A percentile compares a stretch with the other conserved stretches of the same genome.
Evolutionary conservation across 2,113 vertebrate genomes (phyloP).

Genomic region (Pampusana beccarii): DNA sequence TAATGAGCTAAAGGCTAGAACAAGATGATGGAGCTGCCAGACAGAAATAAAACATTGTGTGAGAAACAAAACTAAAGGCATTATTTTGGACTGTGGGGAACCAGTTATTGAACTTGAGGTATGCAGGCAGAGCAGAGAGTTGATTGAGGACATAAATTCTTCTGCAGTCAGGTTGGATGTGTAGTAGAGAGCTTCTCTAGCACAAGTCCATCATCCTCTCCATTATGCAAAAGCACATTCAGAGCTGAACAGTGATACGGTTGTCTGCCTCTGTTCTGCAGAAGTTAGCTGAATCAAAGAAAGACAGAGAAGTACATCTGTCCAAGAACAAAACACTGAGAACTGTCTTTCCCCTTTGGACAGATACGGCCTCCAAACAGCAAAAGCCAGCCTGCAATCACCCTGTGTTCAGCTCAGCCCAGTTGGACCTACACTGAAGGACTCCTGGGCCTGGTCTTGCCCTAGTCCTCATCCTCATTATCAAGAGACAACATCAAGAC

Average conservation of each 20-base stretch:
- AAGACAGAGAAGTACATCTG: neutral
- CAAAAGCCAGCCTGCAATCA: neutral
- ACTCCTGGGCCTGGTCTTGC: neutral
- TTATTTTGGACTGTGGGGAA: neutral
- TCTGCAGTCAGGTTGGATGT: neutral
- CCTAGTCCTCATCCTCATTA: slow-evolving; percentile 24
- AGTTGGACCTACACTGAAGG: neutral
- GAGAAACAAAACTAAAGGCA: neutral
- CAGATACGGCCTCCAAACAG: neutral
- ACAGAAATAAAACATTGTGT: neutral
- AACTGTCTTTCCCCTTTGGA: neutral
- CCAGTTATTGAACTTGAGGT: neutral
- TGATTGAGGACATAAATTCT: neutral
- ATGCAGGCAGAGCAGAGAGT: neutral
- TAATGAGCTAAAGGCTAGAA: neutral
- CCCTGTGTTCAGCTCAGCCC: neutral
- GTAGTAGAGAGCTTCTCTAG: neutral
- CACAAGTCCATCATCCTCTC: neutral
- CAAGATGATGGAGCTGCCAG: neutral
- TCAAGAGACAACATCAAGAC: neutral
- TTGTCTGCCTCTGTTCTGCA: neutral
- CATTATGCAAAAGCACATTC: neutral
- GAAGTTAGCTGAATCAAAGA: neutral
- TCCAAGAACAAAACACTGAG: neutral
- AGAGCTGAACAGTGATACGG: neutral